Evolutionary conservation across 2,113 vertebrate species (phyloP).

Genomic region (Melanotaenia duboulayi): DNA sequence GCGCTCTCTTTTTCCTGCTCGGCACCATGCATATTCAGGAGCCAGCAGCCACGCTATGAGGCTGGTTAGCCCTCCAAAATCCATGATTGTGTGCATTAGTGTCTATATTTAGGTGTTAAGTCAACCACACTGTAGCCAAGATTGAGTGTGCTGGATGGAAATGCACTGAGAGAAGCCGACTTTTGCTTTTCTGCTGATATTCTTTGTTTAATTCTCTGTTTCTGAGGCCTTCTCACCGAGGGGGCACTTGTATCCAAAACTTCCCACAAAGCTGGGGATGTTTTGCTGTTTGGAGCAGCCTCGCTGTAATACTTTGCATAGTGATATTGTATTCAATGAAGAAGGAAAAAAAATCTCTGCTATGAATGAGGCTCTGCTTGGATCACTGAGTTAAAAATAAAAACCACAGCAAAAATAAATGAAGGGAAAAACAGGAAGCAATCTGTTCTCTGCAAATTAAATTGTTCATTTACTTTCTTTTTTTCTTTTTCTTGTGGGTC

Average conservation of each 20-base stretch:
- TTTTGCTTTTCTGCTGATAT: conserved; percentile 42
- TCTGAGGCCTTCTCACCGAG: conserved; percentile 41
- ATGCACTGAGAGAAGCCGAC: conserved; percentile 40
- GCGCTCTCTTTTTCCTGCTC: conserved; percentile 66
- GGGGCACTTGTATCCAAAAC: conserved; percentile 41
- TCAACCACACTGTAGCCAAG: conserved; percentile 60
- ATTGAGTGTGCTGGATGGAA: conserved; percentile 55
- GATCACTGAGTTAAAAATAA: not conserved
- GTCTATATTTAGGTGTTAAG: conserved; percentile 81
- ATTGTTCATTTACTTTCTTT: no score
- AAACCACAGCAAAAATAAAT: no score
- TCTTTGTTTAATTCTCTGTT: conserved; percentile 45
- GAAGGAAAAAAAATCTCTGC: conserved; percentile 29
- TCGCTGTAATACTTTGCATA: conserved; percentile 69
- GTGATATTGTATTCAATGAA: conserved; percentile 59
- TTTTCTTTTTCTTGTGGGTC: no score
- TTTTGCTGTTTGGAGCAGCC: conserved; percentile 52
- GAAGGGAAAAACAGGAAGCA: no score
- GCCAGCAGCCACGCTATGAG: conserved; percentile 56
- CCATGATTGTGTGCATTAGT: conserved; percentile 78
- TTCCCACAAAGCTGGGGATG: conserved; percentile 8
- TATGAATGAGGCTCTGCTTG: conserved; percentile 38
- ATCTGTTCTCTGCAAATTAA: no score
- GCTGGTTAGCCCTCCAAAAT: conserved; percentile 72
- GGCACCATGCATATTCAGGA: conserved; percentile 82